phyloP scores from a whole-genome alignment of 2,113 vertebrate genomes.

The Phaetusa simplex region DNA sequence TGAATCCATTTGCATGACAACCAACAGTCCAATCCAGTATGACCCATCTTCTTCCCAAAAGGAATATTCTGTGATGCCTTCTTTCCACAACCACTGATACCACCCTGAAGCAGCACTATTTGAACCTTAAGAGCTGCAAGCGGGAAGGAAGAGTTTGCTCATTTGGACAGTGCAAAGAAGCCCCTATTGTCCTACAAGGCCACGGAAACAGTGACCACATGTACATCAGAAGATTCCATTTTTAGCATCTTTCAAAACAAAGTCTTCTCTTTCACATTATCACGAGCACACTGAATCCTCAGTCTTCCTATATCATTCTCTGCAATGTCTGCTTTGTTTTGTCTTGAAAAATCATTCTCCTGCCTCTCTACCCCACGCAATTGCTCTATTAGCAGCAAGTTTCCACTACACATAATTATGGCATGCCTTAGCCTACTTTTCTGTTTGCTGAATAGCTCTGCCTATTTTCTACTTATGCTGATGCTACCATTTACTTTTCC shows the following conservation, averaged over 20 bases:
- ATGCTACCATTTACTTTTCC: slow-evolving; percentile 78
- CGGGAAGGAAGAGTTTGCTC: slow-evolving; percentile 46
- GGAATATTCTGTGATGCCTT: slow-evolving; percentile 50
- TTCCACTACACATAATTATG: slow-evolving; percentile 74
- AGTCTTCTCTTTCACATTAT: slow-evolving; percentile 56
- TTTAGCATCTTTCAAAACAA: slow-evolving; percentile 63
- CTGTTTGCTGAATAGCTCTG: slow-evolving; percentile 75
- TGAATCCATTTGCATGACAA: slow-evolving; percentile 65
- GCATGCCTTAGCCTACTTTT: slow-evolving; percentile 77
- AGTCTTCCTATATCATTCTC: slow-evolving; percentile 52
- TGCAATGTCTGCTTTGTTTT: slow-evolving; percentile 67
- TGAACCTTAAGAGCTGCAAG: slow-evolving; percentile 5
- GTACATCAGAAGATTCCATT: slow-evolving; percentile 66
- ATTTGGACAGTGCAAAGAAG: slow-evolving; percentile 20
- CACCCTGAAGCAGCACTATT: slow-evolving; percentile 15
- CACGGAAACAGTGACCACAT: slow-evolving; percentile 63
- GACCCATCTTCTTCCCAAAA: slow-evolving; percentile 51
- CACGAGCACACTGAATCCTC: slow-evolving; percentile 47
- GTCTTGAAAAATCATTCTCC: slow-evolving; percentile 59
- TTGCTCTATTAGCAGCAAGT: slow-evolving; percentile 69
- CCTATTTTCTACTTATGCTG: slow-evolving; percentile 79
- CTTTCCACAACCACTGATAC: slow-evolving; percentile 38
- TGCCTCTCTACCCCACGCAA: slow-evolving; percentile 46
- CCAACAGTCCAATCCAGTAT: slow-evolving; percentile 31
- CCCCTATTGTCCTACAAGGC: slow-evolving; percentile 57